Base-by-base conservation (phyloP, 2,113 vertebrate genomes). In the Eclectus roratus region DNA sequence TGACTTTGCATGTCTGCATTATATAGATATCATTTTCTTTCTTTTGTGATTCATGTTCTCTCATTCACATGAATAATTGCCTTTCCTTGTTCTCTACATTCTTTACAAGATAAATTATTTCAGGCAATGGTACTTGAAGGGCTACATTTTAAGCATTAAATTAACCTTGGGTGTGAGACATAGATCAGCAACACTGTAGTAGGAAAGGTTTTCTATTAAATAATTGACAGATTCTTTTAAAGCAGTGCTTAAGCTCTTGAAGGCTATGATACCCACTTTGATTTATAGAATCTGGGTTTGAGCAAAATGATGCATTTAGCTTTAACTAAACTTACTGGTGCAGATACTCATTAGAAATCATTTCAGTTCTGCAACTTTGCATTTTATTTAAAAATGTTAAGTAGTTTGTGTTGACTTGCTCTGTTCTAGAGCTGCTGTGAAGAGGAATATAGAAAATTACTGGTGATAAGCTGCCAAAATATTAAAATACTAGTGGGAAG, bases 211-310 rank as follows among this genome's bases (percentile, higher is more conserved):
- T 41, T 91, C 55, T 91, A 19, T 94, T 85, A 50, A 96, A 83
- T 88, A 88, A 92, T 83, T 92, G 94, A 78, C 91, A 94, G 66
- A 49, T 31, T 70, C 85, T 88, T 93, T 77, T 63, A 80, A 91
- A 92, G 55, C 60, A 31, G 9, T 58, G 18, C 68, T 90, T 74
- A 88, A 86, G n/a, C 37, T 93, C 43, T 83, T 80, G 41, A 84
- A 80, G 46, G 25, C 55, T 83, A 2, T 69, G 80, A 92, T 72
- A 80, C 25, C 39, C 46, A 33, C 60, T 94, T 80, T 55, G 85
- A 47, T 91, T 91, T 89, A 77, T 6, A 76, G 68, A 88, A 93
- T 90, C 53, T 70, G 27, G 2, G 11, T 52, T 88, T 77, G n/a
- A 93, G 63, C 31, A 85, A 72, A 85, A 46, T 60, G 6, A 31